phyloP scores from a whole-genome alignment of 1,140 invertebrate species.

The Andricus grossulariae region DNA sequence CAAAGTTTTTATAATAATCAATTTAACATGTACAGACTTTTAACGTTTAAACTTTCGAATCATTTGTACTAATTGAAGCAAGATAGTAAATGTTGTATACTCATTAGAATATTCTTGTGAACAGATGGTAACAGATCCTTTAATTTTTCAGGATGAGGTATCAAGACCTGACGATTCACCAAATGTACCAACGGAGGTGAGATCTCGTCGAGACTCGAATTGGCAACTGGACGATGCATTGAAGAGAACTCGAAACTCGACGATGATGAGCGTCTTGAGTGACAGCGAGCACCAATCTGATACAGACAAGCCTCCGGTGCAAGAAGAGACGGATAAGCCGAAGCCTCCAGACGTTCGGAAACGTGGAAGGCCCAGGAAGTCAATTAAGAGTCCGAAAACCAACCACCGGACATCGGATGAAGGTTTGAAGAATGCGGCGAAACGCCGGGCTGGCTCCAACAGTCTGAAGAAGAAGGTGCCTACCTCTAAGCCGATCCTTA shows the following conservation, averaged over 20 bases:
- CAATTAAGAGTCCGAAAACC: conserved; percentile 61
- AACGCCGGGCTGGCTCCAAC: conserved; percentile 50
- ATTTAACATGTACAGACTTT: background rate
- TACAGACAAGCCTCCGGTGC: conserved; percentile 57
- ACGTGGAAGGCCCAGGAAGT: conserved; percentile 72
- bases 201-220: conserved; percentile 44
- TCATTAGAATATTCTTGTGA: background rate
- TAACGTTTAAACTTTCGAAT: no score
- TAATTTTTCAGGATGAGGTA: conserved; percentile 39
- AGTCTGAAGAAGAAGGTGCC: conserved; percentile 63
- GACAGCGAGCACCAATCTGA: conserved; percentile 69
- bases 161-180: conserved; percentile 36
- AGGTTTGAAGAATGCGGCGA: conserved; percentile 47
- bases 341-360: conserved; percentile 69
- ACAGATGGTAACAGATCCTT: background rate
- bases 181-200: conserved; percentile 36
- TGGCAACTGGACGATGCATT: conserved; percentile 62
- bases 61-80: no score
- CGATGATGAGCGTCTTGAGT: conserved; percentile 58
- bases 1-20: background rate
- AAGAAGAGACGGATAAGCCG: conserved; percentile 66
- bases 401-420: conserved; percentile 49
- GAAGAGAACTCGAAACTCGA: conserved; percentile 60
- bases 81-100: no score
- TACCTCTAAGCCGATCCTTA: conserved; percentile 59